These are phyloP conservation scores for Rhingia campestris DNA, from an alignment of 2,888 invertebrate genomes.

Conservation along the genomic window DNA sequence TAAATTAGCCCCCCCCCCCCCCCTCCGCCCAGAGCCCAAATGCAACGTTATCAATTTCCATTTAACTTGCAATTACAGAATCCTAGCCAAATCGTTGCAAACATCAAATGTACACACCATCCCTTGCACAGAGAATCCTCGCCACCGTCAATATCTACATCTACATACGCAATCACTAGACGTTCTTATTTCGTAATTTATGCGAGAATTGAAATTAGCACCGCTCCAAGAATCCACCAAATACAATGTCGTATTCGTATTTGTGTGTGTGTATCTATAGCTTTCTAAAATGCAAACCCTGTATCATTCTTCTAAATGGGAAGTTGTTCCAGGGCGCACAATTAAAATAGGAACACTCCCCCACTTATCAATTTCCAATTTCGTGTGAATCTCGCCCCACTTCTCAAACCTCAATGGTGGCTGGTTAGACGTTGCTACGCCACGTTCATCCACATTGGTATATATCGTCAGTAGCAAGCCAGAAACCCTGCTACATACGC, in stretches of 20 bases:
- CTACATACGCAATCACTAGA: conserved; percentile 19
- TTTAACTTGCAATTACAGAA: conserved; percentile 55
- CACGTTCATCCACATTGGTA: too few relatives aligned
- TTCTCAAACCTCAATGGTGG: too few relatives aligned
- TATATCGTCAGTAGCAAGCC: conserved; percentile 2
- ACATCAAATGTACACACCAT: conserved; percentile 46
- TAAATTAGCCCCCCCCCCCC: conserved; percentile 32
- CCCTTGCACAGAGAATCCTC: conserved; percentile 18
- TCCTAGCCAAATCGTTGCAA: neutral
- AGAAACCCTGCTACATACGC: conserved; percentile 45
- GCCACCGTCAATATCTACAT: neutral
- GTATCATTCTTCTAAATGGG: conserved; percentile 17
- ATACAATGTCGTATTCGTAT: neutral
- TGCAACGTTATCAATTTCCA: conserved; percentile 61
- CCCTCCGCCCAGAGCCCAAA: neutral
- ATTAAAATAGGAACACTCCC: conserved; percentile 17
- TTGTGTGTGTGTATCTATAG: neutral
- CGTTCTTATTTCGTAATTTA: conserved; percentile 53
- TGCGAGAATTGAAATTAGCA: conserved; percentile 46
- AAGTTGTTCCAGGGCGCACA: conserved; percentile 25
- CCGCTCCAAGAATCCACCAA: conserved; percentile 6
- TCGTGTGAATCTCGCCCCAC: conserved; percentile 6
- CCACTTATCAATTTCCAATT: conserved; percentile 54
- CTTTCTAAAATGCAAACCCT: conserved; percentile 31
- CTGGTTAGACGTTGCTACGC: too few relatives aligned